Evolutionary conservation across 2,113 vertebrate genomes (phyloP).

Genomic region (Empidonax traillii): DNA sequence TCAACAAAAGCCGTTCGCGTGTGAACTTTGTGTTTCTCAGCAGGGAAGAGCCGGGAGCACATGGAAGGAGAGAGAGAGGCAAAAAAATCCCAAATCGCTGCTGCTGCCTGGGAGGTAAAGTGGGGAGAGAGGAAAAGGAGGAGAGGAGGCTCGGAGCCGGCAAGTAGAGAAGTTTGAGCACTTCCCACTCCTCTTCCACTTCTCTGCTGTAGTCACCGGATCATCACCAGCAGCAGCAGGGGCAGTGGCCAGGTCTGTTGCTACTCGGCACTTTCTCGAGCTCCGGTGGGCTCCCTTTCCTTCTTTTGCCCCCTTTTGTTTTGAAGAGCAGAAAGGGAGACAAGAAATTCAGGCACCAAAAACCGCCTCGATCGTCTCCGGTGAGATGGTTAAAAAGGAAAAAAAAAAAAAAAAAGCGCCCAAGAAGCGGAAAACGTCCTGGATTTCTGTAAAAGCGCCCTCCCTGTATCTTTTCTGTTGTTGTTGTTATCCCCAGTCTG

Average conservation of each 20-base stretch:
- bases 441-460: conserved; percentile 71
- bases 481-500: conserved; percentile 75
- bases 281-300: conserved; percentile 26
- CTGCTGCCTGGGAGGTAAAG: background rate
- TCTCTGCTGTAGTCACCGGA: conserved; percentile 3
- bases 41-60: conserved; percentile 55
- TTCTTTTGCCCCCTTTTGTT: conserved; percentile 54
- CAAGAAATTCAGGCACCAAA: conserved; percentile 46
- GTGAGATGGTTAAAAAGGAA: conserved; percentile 12
- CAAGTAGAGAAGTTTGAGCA: conserved; percentile 61
- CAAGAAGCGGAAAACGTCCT: conserved; percentile 59
- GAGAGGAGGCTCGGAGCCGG: conserved; percentile 30
- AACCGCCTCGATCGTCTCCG: conserved; percentile 27
- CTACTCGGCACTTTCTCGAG: conserved; percentile 25
- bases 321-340: conserved; percentile 46
- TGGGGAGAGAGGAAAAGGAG: conserved; percentile 3
- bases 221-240: background rate
- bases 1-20: conserved; percentile 60
- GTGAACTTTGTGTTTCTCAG: conserved; percentile 74
- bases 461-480: conserved; percentile 37
- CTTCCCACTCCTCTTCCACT: conserved; percentile 45
- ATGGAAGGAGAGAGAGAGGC: background rate
- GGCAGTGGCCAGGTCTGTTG: conserved; percentile 3
- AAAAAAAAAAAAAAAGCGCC: background rate
- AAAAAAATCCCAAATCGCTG: background rate